Base-by-base conservation (phyloP, 2,113 vertebrate species). In the Fukomys damarensis region DNA sequence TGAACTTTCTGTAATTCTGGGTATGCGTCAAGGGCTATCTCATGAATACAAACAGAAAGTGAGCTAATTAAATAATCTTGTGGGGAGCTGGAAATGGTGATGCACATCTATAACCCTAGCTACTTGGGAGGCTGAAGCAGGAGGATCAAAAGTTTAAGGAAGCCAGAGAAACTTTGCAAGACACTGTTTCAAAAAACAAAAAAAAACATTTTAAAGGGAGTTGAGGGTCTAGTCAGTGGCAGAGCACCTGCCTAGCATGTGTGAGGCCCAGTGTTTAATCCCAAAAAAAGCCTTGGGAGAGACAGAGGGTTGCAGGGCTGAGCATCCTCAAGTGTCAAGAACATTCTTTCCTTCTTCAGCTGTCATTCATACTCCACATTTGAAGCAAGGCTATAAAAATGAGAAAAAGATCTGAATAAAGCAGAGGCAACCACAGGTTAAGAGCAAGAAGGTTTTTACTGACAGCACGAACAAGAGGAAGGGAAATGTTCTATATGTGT, bases 321-420 rank as follows among this genome's bases (percentile, higher is more conserved):
- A 3, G 35, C 32, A 16, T 24, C 19, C 65, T 16, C 12, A 0
- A 24, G 22, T 5, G 24, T 28, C n/a, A 0, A 5, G 43, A 2
- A 5, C 8, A 17, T 3, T 19, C 70, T 16, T 49, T n/a, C 70
- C 19, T 49, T n/a, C 74, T 10, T 35, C 6, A 20, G 30, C 0
- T 46, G 35, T 74, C 80, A 41, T 5, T 63, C 63, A 19, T 2
- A 16, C 41, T 19, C 32, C 12, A 38, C 19, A 30, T 38, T 16
- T 38, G 88, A 19, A 77, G 12, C 12, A 4, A 46, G 46, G 7
- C 3, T 85, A 14, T 35, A 52, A 41, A n/a, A 0, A 1, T 4
- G 14, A 72, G 17, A 7, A 8, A 66, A 43, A 14, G 12, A 11
- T 17, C n/a, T 35, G 28, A 56, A 43, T 46, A 38, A 54, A 84